phyloP scores from a whole-genome alignment of 2,888 invertebrate species.

The Leptopilina myrica region DNA sequence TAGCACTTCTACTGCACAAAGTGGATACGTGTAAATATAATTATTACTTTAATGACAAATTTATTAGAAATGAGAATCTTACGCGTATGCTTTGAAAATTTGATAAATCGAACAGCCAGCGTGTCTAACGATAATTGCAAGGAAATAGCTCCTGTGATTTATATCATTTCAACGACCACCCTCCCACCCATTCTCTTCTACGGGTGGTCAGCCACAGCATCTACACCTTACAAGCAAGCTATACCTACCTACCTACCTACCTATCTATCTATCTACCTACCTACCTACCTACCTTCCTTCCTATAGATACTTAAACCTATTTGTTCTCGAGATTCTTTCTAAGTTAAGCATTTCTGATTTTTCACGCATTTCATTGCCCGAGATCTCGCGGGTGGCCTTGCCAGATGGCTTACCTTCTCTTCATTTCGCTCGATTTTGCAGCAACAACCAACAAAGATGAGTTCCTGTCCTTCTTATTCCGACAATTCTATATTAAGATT shows the following conservation, averaged over 20 bases:
- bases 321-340: conserved; percentile 62
- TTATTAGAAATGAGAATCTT: conserved; percentile 52
- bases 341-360: conserved; percentile 70
- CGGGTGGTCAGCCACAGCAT: conserved; percentile 55
- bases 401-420: conserved; percentile 21
- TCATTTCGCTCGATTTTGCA: conserved; percentile 36
- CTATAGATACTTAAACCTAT: conserved; percentile 59
- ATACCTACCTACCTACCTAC: conserved; percentile 5
- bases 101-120: conserved; percentile 60
- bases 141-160: conserved; percentile 61
- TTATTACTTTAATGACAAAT: conserved; percentile 53
- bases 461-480: background rate
- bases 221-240: background rate
- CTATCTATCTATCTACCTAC: conserved; percentile 10
- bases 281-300: conserved; percentile 4
- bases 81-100: conserved; percentile 51
- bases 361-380: conserved; percentile 67
- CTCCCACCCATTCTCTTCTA: conserved; percentile 49
- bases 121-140: conserved; percentile 64
- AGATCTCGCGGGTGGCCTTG: conserved; percentile 52
- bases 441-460: background rate
- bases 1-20: background rate
- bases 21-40: background rate
- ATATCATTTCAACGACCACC: conserved; percentile 56
- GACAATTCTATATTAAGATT: conserved; percentile 6